Conservation (phyloP, 2,797 vertebrate species). For the Bufotes viridis region DNA sequence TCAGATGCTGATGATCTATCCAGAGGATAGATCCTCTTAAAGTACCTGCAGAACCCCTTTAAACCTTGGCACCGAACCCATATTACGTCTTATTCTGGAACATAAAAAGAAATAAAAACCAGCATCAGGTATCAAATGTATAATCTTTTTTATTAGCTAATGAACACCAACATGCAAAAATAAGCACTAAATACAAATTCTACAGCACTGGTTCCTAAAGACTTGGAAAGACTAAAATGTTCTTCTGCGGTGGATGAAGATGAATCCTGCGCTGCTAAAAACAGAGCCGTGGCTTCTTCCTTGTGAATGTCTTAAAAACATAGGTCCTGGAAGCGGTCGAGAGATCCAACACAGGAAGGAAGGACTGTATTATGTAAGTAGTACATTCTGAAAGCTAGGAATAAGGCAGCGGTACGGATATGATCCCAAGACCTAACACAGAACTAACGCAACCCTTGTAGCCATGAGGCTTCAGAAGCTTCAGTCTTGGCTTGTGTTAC, state of each 20-base stretch:
- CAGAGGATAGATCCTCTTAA: no score
- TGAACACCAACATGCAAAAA: slow-evolving; percentile 91
- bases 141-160: slow-evolving; percentile 91
- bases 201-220: slow-evolving; percentile 76
- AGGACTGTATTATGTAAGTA: slow-evolving; percentile 67
- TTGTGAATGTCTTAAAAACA: slow-evolving; percentile 70
- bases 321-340: slow-evolving; percentile 70
- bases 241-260: slow-evolving; percentile 62
- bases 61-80: no score
- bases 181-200: slow-evolving; percentile 86
- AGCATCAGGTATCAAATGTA: slow-evolving; percentile 82
- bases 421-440: slow-evolving; percentile 75
- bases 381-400: slow-evolving; percentile 81
- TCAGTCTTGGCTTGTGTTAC: slow-evolving; percentile 72
- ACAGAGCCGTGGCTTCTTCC: slow-evolving; percentile 72
- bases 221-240: slow-evolving; percentile 70
- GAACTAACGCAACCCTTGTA: slow-evolving; percentile 71
- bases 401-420: slow-evolving; percentile 78
- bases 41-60: no score
- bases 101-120: slow-evolving; percentile 63
- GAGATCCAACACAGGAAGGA: slow-evolving; percentile 71
- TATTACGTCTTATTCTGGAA: background rate
- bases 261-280: slow-evolving; percentile 69
- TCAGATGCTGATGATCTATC: no score
- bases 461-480: slow-evolving; percentile 72